Percentiles rank a stretch among this genome's conserved stretches.
Conservation (phyloP, 2,113 vertebrate species). For the Phylloscopus trochiloides region DNA sequence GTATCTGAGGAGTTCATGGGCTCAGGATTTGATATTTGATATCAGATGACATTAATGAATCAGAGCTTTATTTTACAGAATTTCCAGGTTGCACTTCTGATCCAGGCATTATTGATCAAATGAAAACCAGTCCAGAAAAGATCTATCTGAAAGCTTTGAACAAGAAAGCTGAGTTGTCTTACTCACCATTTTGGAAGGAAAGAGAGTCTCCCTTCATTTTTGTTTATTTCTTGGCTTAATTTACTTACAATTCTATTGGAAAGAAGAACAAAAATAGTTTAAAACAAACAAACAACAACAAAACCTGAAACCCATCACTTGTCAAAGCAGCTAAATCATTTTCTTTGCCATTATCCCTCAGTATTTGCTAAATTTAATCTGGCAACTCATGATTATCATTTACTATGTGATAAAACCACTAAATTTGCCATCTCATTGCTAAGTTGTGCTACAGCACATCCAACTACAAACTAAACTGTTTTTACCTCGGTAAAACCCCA, state of each 20-base stretch:
- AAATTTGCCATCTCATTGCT: not conserved
- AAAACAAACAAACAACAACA: not conserved
- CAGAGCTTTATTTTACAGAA: not conserved
- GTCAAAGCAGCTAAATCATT: not conserved
- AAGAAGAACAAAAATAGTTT: not conserved
- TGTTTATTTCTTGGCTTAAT: conserved; percentile 86
- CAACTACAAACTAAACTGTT: not conserved
- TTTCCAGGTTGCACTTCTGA: not conserved
- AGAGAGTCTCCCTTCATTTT: conserved; percentile 81
- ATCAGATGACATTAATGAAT: not conserved
- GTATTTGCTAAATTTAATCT: not conserved
- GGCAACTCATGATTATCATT: not conserved
- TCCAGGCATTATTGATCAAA: not conserved
- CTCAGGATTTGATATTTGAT: not conserved
- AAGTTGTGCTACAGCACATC: not conserved
- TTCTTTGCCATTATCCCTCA: not conserved
- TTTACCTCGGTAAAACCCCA: not conserved
- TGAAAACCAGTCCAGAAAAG: not conserved
- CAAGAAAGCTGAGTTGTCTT: not conserved
- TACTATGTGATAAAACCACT: not conserved
- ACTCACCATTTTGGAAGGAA: conserved; percentile 81
- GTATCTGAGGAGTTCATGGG: not conserved
- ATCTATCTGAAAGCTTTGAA: not conserved
- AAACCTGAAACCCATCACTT: not conserved
- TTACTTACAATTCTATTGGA: conserved; percentile 83